phyloP scores from a whole-genome alignment of 2,888 invertebrate genomes.

The Himalopsyche kuldschensis region DNA sequence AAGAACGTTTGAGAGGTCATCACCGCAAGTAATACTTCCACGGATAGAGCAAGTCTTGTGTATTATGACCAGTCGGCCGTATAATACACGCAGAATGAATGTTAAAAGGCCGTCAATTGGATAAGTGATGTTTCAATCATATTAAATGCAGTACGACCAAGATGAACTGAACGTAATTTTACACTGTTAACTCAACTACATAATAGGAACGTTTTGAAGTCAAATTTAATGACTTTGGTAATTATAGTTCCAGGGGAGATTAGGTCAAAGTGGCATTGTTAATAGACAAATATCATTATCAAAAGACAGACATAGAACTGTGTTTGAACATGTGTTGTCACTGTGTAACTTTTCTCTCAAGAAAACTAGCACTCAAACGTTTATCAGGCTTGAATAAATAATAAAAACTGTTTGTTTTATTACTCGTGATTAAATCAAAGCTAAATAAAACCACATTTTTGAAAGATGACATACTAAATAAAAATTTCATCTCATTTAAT shows the following conservation, averaged over 20 bases:
- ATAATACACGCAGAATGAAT: not conserved
- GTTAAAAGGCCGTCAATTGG: conserved; percentile 15
- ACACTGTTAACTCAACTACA: conserved; percentile 17
- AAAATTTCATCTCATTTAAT: too few species aligned
- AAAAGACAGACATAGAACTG: not conserved
- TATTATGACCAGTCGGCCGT: not conserved
- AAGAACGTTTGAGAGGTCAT: conserved; percentile 24
- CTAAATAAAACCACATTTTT: not conserved
- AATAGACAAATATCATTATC: not conserved
- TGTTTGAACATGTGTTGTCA: not conserved
- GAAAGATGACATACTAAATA: not conserved
- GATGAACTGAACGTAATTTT: conserved; percentile 9
- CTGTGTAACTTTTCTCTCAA: not conserved
- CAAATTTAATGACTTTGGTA: not conserved
- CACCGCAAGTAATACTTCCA: conserved; percentile 18
- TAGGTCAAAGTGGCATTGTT: not conserved
- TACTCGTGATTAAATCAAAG: not conserved
- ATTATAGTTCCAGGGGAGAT: not conserved
- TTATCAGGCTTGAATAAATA: not conserved
- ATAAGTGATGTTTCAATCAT: not conserved
- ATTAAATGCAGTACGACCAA: not conserved
- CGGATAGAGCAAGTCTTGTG: conserved; percentile 31
- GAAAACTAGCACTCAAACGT: not conserved
- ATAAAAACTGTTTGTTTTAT: not conserved
- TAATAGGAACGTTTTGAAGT: conserved; percentile 18